Base-by-base conservation (phyloP, 2,797 vertebrate genomes). In the Uromys caudimaculatus region DNA sequence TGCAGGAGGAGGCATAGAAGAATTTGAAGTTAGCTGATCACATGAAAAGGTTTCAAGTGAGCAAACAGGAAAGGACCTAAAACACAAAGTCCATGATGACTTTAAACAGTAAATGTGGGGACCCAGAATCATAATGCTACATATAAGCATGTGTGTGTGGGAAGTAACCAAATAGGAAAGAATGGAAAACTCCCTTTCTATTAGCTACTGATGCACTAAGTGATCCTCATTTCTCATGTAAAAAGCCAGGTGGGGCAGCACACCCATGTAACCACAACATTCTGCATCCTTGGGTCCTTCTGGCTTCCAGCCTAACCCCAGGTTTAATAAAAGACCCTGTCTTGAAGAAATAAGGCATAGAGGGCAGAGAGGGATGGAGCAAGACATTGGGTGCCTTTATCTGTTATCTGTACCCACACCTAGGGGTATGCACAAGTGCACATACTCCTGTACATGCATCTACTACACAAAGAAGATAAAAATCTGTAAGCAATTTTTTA, bases 211-310 rank as follows among this genome's bases (percentile, higher is more conserved):
- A 76, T 44, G 50, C 27, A 87, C n/a, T 35, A 5, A 64, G 2
- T 35, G 29, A n/a, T n/a, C n/a, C 64, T 35, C 64, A 67, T 5
- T 67, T 13, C 64, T 13, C 13, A 16, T 35, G 13, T 67, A 67
- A 16, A 14, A 67, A 67, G 6, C 0, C 64, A 67, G 5, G 32
- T 84, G 41, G 60, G 82, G 16, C 32, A 64, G 27, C 32, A 67
- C 0, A 50, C 6, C 3, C 41, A 5, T n/a, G 32, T 67, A n/a
- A 50, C 44, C 32, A 13, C 19, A 85, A 52, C 7, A 35, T 3
- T n/a, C 3, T 4, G 21, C 6, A 17, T n/a, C 2, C 1, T 0
- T 27, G 35, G 21, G 13, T 3, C 14, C 21, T 50, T 1, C 21
- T n/a, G 64, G 11, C 3, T n/a, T 7, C 47, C 24, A 52, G 23